These are phyloP conservation scores for Silurus glanis DNA, from an alignment of 2,113 vertebrate genomes.

Conservation along the genomic window DNA sequence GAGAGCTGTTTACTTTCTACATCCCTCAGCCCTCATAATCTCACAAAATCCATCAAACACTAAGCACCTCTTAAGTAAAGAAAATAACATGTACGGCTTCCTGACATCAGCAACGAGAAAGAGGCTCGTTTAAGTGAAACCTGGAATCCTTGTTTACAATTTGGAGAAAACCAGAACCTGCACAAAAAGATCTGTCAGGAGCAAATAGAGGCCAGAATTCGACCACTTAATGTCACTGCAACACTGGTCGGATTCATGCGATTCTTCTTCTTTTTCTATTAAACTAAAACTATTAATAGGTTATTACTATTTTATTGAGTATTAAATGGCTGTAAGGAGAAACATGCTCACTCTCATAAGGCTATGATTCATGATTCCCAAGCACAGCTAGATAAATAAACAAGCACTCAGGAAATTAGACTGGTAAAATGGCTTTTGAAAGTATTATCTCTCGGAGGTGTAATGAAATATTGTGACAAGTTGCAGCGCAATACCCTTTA, in stretches of 20 bases:
- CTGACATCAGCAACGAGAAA: neutral
- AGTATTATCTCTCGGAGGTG: neutral
- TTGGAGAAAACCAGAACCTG: neutral
- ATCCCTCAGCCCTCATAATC: constrained; percentile 9
- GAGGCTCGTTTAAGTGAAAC: neutral
- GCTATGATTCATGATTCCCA: neutral
- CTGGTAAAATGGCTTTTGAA: neutral
- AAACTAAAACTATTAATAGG: neutral
- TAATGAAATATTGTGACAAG: neutral
- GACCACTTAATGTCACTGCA: neutral
- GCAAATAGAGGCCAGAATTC: neutral
- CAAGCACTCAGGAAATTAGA: neutral
- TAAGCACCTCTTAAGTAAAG: neutral
- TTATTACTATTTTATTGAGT: neutral
- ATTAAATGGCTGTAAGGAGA: neutral
- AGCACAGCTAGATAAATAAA: neutral
- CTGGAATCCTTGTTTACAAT: neutral
- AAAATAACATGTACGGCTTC: neutral
- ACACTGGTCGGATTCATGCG: no score
- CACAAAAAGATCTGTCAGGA: neutral
- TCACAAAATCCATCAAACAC: constrained; percentile 19
- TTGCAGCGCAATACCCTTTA: neutral
- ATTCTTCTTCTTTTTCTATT: neutral
- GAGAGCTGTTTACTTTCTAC: constrained; percentile 15
- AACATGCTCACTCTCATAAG: neutral